These are phyloP conservation scores for Pissodes strobi DNA, from an alignment of 1,140 invertebrate species.

Conservation along the genomic window DNA sequence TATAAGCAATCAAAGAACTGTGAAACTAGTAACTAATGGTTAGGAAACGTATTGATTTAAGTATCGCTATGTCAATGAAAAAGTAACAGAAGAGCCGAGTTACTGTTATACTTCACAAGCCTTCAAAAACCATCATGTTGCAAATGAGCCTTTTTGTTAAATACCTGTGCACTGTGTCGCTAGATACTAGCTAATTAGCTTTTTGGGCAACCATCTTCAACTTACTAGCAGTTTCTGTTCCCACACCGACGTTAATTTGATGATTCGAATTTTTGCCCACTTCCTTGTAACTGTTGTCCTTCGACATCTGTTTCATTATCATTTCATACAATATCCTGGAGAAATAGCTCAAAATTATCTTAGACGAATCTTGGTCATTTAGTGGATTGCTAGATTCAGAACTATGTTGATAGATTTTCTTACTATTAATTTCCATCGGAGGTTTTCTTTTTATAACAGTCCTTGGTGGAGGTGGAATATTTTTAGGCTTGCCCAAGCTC, in stretches of 20 bases:
- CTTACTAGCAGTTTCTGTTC: constrained; percentile 5
- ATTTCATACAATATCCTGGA: constrained; percentile 18
- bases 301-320: not conserved
- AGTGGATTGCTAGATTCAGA: too few species aligned
- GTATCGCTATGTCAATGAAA: too few species aligned
- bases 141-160: too few species aligned
- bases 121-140: too few species aligned
- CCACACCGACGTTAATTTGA: not conserved
- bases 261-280: too few species aligned
- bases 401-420: not conserved
- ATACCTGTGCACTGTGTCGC: not conserved
- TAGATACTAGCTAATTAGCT: not conserved
- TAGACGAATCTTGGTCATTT: not conserved
- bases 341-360: constrained; percentile 15
- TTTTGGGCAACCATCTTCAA: not conserved
- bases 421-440: too few species aligned
- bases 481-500: not conserved
- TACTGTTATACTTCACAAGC: too few species aligned
- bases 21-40: too few species aligned
- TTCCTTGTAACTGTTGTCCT: too few species aligned
- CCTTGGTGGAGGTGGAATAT: not conserved
- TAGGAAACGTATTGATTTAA: too few species aligned
- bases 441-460: not conserved
- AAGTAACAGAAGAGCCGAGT: too few species aligned
- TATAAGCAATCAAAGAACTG: too few species aligned